Conservation (phyloP, 2,113 vertebrate species). For the Calonectris borealis region DNA sequence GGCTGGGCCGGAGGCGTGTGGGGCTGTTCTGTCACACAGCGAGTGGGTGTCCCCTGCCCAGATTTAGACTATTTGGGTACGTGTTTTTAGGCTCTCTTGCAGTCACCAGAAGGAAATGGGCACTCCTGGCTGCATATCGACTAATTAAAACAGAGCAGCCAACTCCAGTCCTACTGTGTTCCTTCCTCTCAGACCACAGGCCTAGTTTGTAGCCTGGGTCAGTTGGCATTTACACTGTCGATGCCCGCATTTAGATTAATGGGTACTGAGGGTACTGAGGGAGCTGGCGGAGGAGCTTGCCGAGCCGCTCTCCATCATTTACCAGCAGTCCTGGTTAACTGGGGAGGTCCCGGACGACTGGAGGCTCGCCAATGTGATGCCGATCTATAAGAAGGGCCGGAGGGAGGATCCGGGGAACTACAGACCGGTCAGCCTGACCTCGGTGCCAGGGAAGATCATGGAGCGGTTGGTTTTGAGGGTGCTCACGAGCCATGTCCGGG, state of each 20-base stretch:
- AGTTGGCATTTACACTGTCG: fast-evolving
- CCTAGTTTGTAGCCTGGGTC: fast-evolving
- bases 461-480: too few relatives aligned
- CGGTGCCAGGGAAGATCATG: too few relatives aligned
- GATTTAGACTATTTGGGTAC: background rate
- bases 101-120: background rate
- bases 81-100: background rate
- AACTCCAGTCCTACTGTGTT: fast-evolving
- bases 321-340: too few relatives aligned
- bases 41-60: fast-evolving
- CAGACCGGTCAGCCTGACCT: too few relatives aligned
- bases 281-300: too few relatives aligned
- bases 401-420: too few relatives aligned
- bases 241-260: background rate
- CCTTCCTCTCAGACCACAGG: background rate
- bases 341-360: too few relatives aligned
- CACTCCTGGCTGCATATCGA: fast-evolving
- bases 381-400: too few relatives aligned
- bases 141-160: background rate
- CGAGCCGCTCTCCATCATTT: too few relatives aligned
- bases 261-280: too few relatives aligned
- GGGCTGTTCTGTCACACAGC: background rate
- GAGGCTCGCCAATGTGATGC: too few relatives aligned
- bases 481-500: too few relatives aligned
- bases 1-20: background rate